phyloP scores from a whole-genome alignment of 2,797 vertebrate genomes.

The Darevskia mixta region DNA sequence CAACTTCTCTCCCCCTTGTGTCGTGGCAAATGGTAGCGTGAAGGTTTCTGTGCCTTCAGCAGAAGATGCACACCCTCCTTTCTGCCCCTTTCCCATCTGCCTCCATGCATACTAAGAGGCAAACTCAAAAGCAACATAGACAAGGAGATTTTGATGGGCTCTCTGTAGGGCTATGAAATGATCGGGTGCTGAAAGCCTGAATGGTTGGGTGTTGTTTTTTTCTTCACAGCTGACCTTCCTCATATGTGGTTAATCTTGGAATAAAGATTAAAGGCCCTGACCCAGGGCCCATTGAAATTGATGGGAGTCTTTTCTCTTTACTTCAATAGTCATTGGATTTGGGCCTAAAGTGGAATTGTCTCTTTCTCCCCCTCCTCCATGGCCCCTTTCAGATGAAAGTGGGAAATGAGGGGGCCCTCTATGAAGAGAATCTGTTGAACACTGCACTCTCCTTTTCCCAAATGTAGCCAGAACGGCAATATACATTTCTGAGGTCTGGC shows the following conservation, averaged over 20 bases:
- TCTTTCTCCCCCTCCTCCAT: slow-evolving; percentile 54
- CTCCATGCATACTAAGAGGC: not conserved
- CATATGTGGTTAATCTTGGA: slow-evolving; percentile 63
- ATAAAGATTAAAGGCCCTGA: slow-evolving; percentile 59
- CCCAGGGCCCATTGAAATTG: slow-evolving; percentile 51
- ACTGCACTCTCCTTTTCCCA: slow-evolving; percentile 72
- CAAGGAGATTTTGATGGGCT: slow-evolving; percentile 63
- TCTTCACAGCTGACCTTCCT: slow-evolving; percentile 60
- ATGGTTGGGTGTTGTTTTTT: slow-evolving; percentile 30
- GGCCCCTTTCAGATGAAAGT: slow-evolving; percentile 72
- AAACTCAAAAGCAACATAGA: slow-evolving; percentile 43
- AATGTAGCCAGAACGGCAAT: slow-evolving; percentile 77
- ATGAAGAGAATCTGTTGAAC: slow-evolving; percentile 74
- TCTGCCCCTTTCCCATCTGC: slow-evolving; percentile 23
- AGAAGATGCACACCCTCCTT: not conserved
- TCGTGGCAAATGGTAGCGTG: slow-evolving; percentile 44
- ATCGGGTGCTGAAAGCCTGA: slow-evolving; percentile 68
- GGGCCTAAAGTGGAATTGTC: slow-evolving; percentile 58
- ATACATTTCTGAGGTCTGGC: slow-evolving; percentile 81
- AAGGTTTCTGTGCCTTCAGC: not conserved
- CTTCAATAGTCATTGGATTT: slow-evolving; percentile 52
- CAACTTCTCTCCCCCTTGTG: slow-evolving; percentile 43
- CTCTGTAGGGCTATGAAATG: slow-evolving; percentile 52
- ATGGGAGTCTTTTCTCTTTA: slow-evolving; percentile 50
- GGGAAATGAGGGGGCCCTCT: slow-evolving; percentile 75